phyloP scores from a whole-genome alignment of 2,113 vertebrate species.

The Nothoprocta pentlandii region DNA sequence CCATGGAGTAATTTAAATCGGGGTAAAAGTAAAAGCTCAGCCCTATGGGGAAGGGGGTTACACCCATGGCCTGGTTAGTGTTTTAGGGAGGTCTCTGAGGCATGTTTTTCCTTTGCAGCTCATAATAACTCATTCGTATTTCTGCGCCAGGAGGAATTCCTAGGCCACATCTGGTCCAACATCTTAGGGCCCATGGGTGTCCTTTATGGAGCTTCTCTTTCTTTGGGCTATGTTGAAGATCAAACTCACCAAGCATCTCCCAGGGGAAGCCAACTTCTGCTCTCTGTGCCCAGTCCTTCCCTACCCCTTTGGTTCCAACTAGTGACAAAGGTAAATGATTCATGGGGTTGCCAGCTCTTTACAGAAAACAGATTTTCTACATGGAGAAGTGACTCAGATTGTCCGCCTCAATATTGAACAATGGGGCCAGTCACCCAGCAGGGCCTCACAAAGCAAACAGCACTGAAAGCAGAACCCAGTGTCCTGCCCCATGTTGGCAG shows the following conservation, averaged over 20 bases:
- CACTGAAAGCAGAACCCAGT: background rate
- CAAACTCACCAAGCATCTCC: background rate
- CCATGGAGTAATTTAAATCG: background rate
- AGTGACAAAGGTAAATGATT: slow-evolving; percentile 42
- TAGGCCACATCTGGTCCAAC: background rate
- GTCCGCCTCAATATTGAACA: background rate
- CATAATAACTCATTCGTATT: background rate
- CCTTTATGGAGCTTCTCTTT: background rate
- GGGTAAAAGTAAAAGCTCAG: background rate
- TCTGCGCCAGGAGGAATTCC: background rate
- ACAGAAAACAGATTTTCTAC: slow-evolving; percentile 27
- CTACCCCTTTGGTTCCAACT: background rate
- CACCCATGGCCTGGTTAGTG: background rate
- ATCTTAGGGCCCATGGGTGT: too few relatives aligned
- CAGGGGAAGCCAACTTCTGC: background rate
- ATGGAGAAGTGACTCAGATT: background rate
- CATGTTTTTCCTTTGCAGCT: background rate
- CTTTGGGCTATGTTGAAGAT: background rate
- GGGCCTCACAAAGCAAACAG: slow-evolving; percentile 1
- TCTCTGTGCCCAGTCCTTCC: background rate
- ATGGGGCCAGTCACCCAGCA: background rate
- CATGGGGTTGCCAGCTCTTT: background rate
- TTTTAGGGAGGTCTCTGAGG: background rate
- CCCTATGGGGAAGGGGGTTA: background rate
- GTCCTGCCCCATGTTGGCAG: background rate